Evolutionary conservation across 2,113 vertebrate species (phyloP).

Genomic region (Sceloporus tristichus): DNA sequence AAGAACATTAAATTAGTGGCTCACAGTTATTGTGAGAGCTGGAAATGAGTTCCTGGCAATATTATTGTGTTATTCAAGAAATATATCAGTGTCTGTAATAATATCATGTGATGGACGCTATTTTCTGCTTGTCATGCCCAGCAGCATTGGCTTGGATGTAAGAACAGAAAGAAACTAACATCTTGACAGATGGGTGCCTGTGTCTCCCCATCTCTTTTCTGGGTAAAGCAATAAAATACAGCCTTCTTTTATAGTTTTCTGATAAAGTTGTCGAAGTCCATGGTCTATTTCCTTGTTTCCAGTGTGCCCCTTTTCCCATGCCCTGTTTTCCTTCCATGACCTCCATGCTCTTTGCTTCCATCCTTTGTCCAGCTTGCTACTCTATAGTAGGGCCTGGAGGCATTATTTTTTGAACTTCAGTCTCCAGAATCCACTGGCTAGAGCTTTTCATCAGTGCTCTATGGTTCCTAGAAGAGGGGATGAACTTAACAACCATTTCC

Average conservation of each 20-base stretch:
- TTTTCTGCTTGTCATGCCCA: neutral
- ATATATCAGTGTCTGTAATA: neutral
- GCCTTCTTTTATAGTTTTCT: neutral
- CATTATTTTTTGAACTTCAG: neutral
- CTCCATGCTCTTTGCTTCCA: too few species aligned
- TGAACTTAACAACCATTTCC: neutral
- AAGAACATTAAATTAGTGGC: neutral
- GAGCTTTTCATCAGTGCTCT: neutral
- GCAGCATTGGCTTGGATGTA: neutral
- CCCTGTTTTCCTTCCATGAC: neutral
- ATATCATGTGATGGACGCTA: neutral
- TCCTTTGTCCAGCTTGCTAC: neutral
- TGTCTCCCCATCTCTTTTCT: neutral
- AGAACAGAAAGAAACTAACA: neutral
- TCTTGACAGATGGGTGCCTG: neutral
- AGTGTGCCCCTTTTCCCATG: neutral
- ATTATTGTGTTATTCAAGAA: neutral
- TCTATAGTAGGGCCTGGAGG: neutral
- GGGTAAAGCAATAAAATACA: neutral
- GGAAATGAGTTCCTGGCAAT: neutral
- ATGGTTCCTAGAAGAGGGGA: neutral
- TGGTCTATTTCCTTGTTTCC: neutral
- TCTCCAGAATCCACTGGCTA: neutral
- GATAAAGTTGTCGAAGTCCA: too few species aligned
- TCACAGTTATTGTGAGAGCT: neutral